Evolutionary conservation across 2,113 vertebrate species (phyloP), one percentile per base, ranked within the genome.

Genomic region (Lophotis ruficrista): DNA sequence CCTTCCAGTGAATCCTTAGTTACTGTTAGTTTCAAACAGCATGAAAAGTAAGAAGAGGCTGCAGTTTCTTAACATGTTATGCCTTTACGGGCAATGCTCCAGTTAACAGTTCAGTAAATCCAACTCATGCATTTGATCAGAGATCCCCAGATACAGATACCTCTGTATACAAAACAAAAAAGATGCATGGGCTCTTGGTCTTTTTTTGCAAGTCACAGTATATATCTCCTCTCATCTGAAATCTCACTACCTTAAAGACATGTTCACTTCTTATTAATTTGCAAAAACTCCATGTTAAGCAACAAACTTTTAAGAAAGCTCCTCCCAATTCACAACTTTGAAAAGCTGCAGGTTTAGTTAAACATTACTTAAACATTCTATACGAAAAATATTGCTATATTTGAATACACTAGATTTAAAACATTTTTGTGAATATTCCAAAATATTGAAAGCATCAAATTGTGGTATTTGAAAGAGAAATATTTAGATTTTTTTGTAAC

Each of bases 161-260:
- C 1, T 21, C 19, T 30, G 4, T 11, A 58, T 6, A 38, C 8
- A 54, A 45, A 90, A n/a, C 37, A 76, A 71, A 27, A 43, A 82
- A 89, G 43, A 48, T 17, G 3, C 4, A 3, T 2, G 7, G 6
- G 5, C 27, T 53, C 13, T 57, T 3, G 1, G 15, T n/a, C 25
- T 21, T 37, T 53, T 41, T 71, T 69, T 37, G 21, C 12, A n/a
- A 60, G 37, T 23, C 23, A 28, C 8, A 14, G 22, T 14, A 64
- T 18, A 14, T 33, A 60, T 3, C 9, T 64, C 50, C 28, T 82
- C 23, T 38, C 19, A 43, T 20, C 22, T 58, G 61, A 86, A 88
- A 82, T 12, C 9, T 38, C 38, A n/a, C 31, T 58, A 12, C 12
- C 38, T 15, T 73, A 54, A 73, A 65, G 22, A 18, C 1, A 7